Evolutionary conservation across 2,113 vertebrate genomes (phyloP).

Genomic region (Macheiramphus alcinus): DNA sequence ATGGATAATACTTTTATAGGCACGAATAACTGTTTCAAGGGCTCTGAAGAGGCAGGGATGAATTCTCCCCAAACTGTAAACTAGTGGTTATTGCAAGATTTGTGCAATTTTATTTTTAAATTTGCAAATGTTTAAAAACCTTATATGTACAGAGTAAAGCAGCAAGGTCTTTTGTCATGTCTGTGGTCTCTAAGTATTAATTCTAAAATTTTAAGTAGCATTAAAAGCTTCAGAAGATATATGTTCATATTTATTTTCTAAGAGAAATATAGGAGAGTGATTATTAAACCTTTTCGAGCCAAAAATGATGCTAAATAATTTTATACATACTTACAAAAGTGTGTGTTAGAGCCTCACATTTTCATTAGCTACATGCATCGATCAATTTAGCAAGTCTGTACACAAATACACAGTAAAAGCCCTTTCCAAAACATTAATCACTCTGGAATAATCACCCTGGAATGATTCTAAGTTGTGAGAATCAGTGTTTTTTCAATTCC

Average conservation of each 20-base stretch:
- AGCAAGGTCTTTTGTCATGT: background rate
- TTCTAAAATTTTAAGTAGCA: background rate
- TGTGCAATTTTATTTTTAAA: background rate
- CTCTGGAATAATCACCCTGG: background rate
- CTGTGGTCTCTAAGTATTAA: background rate
- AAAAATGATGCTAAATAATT: background rate
- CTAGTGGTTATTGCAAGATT: background rate
- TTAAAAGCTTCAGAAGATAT: background rate
- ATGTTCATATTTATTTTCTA: background rate
- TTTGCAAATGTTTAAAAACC: background rate
- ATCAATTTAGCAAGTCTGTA: background rate
- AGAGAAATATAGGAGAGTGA: background rate
- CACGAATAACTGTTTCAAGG: background rate
- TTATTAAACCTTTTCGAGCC: background rate
- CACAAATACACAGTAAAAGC: background rate
- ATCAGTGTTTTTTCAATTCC: background rate
- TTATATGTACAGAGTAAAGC: background rate
- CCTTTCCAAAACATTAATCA: background rate
- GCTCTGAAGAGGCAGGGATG: background rate
- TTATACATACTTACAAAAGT: background rate
- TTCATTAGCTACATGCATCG: background rate
- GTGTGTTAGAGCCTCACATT: background rate
- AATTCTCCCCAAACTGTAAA: background rate
- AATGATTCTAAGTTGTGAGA: background rate
- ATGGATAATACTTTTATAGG: background rate